Conservation (phyloP, 2,113 vertebrate species). For the Trichechus manatus region DNA sequence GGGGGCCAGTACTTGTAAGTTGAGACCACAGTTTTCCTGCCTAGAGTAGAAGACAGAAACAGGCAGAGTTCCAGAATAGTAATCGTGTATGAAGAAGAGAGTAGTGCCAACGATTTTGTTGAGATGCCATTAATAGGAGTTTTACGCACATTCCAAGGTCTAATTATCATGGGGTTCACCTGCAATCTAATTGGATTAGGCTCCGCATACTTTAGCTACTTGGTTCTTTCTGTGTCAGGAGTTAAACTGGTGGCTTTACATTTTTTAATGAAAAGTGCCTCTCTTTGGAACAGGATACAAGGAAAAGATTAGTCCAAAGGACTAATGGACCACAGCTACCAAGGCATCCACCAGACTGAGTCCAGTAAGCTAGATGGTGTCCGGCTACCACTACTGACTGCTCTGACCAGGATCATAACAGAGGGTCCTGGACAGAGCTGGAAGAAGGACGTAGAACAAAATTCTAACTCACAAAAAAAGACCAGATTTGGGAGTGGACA, state of each 20-base stretch:
- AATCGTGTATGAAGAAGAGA: neutral
- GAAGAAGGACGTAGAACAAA: too few relatives aligned
- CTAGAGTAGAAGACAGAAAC: neutral
- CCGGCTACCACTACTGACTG: too few relatives aligned
- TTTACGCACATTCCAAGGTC: neutral
- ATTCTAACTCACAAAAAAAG: too few relatives aligned
- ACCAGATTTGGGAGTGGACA: too few relatives aligned
- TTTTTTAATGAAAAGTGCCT: constrained; percentile 38
- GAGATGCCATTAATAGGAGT: neutral
- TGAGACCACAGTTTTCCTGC: neutral
- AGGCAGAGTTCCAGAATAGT: neutral
- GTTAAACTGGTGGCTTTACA: constrained; percentile 32
- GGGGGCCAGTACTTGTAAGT: neutral
- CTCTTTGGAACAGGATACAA: neutral
- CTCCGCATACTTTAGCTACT: neutral
- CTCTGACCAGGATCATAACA: too few relatives aligned
- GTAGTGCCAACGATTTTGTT: neutral
- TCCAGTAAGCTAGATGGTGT: too few relatives aligned
- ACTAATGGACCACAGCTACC: too few relatives aligned
- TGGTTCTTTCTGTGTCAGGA: neutral
- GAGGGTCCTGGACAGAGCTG: too few relatives aligned
- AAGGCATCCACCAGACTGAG: too few relatives aligned
- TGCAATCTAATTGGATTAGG: constrained; percentile 2
- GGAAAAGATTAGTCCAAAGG: too few relatives aligned
- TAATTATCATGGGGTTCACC: neutral